phyloP scores from a whole-genome alignment of 2,797 vertebrate genomes.

The Austrolebias charrua region DNA sequence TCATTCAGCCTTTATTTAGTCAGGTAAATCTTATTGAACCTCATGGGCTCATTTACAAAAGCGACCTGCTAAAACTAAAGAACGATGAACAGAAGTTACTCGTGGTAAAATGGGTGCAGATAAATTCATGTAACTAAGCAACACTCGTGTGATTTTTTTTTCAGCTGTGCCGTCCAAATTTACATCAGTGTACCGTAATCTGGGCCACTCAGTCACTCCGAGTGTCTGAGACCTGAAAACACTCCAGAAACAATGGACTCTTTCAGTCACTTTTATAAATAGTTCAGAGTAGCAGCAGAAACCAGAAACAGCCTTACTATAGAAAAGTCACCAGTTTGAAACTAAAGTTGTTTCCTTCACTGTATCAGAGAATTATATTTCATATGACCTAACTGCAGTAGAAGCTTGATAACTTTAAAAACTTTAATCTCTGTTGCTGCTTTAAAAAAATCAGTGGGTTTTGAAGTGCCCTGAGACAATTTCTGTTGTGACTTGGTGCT shows the following conservation, averaged over 20 bases:
- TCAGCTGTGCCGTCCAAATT: slow-evolving; percentile 1
- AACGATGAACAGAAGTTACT: no score
- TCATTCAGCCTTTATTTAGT: no score
- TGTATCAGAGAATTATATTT: not conserved
- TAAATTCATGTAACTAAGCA: slow-evolving; percentile 37
- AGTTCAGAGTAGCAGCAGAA: slow-evolving; percentile 3
- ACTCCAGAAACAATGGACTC: slow-evolving; percentile 22
- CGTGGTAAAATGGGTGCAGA: slow-evolving; percentile 1
- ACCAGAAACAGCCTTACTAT: not conserved
- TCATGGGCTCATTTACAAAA: no score
- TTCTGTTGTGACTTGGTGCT: no score
- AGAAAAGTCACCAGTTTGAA: not conserved
- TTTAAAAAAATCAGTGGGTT: not conserved
- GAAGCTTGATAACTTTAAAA: not conserved
- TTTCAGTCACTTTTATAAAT: slow-evolving; percentile 1
- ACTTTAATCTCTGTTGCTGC: not conserved
- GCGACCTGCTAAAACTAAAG: no score
- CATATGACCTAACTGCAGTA: not conserved
- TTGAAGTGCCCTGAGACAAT: no score
- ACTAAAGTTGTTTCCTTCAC: not conserved
- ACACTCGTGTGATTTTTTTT: slow-evolving; percentile 10
- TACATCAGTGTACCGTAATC: slow-evolving; percentile 11
- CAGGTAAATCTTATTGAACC: no score
- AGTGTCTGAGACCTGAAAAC: slow-evolving; percentile 9
- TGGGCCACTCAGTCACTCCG: slow-evolving; percentile 36